A percentile compares a stretch with the other conserved stretches of the same genome.
Evolutionary conservation across 2,113 vertebrate species (phyloP).

Genomic region (Orcinus orca): DNA sequence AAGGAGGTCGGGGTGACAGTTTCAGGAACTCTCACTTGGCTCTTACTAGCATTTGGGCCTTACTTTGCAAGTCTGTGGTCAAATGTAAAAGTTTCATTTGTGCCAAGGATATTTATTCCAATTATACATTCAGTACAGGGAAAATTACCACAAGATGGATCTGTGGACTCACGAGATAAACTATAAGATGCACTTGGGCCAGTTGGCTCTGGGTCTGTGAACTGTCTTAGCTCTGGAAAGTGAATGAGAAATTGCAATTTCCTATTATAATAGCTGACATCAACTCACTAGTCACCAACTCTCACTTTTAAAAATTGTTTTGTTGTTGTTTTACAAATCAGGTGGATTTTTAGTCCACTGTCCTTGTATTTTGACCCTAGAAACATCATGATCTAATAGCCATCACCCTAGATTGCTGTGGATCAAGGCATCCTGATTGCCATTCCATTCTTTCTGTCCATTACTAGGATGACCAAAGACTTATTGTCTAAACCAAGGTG

Average conservation of each 20-base stretch:
- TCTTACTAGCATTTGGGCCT: neutral
- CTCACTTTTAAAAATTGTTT: neutral
- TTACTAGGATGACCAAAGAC: neutral
- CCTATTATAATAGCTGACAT: neutral
- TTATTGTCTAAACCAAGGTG: conserved; percentile 7
- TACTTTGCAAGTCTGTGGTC: neutral
- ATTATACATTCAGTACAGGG: neutral
- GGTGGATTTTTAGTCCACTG: neutral
- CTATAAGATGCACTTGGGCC: neutral
- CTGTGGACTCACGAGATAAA: neutral
- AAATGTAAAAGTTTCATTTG: neutral
- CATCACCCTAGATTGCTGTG: neutral
- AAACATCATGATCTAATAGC: neutral
- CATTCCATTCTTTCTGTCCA: neutral
- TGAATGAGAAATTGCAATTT: neutral
- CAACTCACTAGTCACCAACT: neutral
- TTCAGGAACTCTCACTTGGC: neutral
- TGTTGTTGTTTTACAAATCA: conserved; percentile 19
- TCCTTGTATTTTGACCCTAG: neutral
- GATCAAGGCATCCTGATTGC: neutral
- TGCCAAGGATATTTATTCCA: conserved; percentile 14
- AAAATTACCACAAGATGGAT: neutral
- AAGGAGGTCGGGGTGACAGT: neutral
- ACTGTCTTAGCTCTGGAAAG: neutral
- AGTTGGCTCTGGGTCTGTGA: neutral